These are phyloP conservation scores for Netta rufina DNA, from an alignment of 2,797 vertebrate genomes.

Conservation along the genomic window DNA sequence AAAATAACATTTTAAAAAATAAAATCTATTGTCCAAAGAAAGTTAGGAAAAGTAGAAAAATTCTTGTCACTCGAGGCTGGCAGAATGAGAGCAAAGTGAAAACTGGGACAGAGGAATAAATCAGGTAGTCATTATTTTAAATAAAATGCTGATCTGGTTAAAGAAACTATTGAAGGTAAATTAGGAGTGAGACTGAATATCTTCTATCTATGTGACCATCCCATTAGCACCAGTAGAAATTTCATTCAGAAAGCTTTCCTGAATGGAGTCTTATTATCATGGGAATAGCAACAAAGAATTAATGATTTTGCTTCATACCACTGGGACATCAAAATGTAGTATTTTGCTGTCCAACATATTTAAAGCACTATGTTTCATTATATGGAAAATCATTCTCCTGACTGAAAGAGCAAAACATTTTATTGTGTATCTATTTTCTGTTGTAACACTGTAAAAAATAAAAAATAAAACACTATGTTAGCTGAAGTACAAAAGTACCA, in stretches of 20 bases:
- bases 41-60: slow-evolving; percentile 34
- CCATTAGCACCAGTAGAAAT: background rate
- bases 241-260: background rate
- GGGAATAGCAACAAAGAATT: background rate
- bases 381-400: background rate
- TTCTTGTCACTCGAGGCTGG: slow-evolving; percentile 31
- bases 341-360: background rate
- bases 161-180: slow-evolving; percentile 1
- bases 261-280: background rate
- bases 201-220: background rate
- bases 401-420: background rate
- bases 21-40: slow-evolving; percentile 38
- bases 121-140: slow-evolving; percentile 45
- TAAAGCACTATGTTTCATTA: background rate
- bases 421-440: background rate
- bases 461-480: background rate
- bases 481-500: background rate
- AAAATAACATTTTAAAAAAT: slow-evolving; percentile 2
- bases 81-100: slow-evolving; percentile 59
- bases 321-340: background rate
- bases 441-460: background rate
- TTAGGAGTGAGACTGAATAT: background rate
- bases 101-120: slow-evolving; percentile 54
- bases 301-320: background rate
- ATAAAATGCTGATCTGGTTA: slow-evolving; percentile 34